Base-by-base conservation (phyloP, 2,797 vertebrate species). In the Leucoraja ocellata region DNA sequence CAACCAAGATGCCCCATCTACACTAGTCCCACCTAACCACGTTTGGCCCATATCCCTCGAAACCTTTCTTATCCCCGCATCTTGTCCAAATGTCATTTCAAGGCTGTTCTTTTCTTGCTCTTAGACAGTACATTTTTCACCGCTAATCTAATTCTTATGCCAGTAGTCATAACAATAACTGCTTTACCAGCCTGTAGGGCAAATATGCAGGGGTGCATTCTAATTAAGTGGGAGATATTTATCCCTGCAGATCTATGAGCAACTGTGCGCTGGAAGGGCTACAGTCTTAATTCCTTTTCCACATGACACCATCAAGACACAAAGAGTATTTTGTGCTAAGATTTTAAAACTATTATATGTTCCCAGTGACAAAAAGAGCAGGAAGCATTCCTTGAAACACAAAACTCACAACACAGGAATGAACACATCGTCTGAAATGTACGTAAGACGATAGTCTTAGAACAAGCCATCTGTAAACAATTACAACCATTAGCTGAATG, bases 131-230 rank as follows among this genome's bases (percentile, higher is more conserved):
- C 28, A 65, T 8, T 5, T 76, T 92, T 76, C 90, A 92, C 68
- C 58, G 46, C 90, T 74, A 76, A 46, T 54, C 90, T 74, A 76
- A 46, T 54, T 74, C 90, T 92, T 92, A 74, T 39, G 25, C 36
- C 90, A 23, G 68, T 74, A 36, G 65, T 65, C 83, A 86, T 25
- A 61, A 61, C 1, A 11, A 84, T 61, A 23, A 46, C n/a, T 84
- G 81, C 81, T 84, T 86, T 65, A 63, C 58, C 7, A 63, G 63
- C 10, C 68, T 8, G 28, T 36, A 68, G 65, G 84, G 5, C 63
- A 88, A 91, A 65, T 32, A 23, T 73, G 23, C 90, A 91, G 36
- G 32, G 36, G 74, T 36, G 54, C 74, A 21, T 23, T 54, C 11
- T 28, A 39, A 16, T 91, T 28, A 91, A 73, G 86, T 39, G 23